phyloP scores from a whole-genome alignment of 2,888 invertebrate genomes.

The Trissolcus brochymenae region DNA sequence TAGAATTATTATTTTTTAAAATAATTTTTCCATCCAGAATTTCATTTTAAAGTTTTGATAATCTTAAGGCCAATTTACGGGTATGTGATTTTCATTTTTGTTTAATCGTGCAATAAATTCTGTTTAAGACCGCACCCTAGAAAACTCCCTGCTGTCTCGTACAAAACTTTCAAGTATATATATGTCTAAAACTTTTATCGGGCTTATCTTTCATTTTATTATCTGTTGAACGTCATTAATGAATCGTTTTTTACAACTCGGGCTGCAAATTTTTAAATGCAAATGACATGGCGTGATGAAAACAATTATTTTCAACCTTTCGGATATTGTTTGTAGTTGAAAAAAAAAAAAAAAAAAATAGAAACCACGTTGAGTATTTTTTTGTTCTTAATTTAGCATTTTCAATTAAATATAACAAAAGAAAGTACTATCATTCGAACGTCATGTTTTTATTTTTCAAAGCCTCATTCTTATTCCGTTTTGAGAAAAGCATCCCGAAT shows the following conservation, averaged over 20 bases:
- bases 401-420: no score
- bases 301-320: no score
- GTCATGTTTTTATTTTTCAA: no score
- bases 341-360: no score
- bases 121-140: slow-evolving; percentile 5
- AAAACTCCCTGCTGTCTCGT: slow-evolving; percentile 15
- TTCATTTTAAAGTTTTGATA: background rate
- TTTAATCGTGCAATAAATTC: slow-evolving; percentile 15
- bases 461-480: no score
- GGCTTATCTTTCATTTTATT: slow-evolving; percentile 11
- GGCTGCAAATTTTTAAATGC: no score
- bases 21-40: background rate
- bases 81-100: slow-evolving; percentile 5
- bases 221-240: background rate
- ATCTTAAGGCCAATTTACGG: background rate
- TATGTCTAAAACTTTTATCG: slow-evolving; percentile 12
- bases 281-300: no score
- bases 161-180: slow-evolving; percentile 13
- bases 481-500: background rate
- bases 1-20: slow-evolving; percentile 4
- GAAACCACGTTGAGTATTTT: no score
- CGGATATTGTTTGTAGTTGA: no score
- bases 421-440: no score
- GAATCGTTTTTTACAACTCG: no score
- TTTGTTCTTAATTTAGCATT: no score